These are phyloP conservation scores for Pangasius larnaudii DNA, from an alignment of 2,797 vertebrate species.

Conservation along the genomic window DNA sequence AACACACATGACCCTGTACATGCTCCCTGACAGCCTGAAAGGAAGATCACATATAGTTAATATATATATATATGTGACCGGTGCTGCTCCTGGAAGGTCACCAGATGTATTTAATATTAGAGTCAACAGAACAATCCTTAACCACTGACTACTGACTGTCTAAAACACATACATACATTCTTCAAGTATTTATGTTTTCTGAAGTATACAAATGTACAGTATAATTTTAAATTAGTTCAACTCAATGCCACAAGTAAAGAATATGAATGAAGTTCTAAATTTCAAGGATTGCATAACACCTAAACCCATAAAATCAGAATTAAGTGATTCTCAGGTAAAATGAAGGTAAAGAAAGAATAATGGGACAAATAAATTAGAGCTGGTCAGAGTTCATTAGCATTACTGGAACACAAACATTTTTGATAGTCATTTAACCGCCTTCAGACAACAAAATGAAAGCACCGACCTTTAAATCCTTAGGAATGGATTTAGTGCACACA, in stretches of 20 bases:
- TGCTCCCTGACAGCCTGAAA: conserved; percentile 82
- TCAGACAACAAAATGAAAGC: neutral
- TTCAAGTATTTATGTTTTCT: too few relatives aligned
- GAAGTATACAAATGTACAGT: too few relatives aligned
- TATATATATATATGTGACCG: too few relatives aligned
- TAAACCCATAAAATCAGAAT: conserved; percentile 3
- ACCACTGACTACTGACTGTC: neutral
- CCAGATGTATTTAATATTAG: neutral
- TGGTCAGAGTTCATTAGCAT: neutral
- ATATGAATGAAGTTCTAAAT: neutral
- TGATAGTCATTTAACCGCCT: neutral
- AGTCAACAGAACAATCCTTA: neutral
- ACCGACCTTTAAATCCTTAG: conserved; percentile 87
- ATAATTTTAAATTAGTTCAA: neutral
- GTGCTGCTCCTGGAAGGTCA: too few relatives aligned
- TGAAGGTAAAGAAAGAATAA: neutral
- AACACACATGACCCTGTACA: conserved; percentile 84
- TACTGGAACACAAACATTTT: neutral
- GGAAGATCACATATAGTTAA: neutral
- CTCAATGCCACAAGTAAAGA: neutral
- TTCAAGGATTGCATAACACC: neutral
- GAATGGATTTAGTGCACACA: conserved; percentile 82
- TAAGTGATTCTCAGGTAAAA: neutral
- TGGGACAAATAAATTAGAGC: too few relatives aligned
- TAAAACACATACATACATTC: neutral